Evolutionary conservation across 2,888 invertebrate species (phyloP), one percentile per base, ranked within the genome.

Genomic region (Ametastegia equiseti): DNA sequence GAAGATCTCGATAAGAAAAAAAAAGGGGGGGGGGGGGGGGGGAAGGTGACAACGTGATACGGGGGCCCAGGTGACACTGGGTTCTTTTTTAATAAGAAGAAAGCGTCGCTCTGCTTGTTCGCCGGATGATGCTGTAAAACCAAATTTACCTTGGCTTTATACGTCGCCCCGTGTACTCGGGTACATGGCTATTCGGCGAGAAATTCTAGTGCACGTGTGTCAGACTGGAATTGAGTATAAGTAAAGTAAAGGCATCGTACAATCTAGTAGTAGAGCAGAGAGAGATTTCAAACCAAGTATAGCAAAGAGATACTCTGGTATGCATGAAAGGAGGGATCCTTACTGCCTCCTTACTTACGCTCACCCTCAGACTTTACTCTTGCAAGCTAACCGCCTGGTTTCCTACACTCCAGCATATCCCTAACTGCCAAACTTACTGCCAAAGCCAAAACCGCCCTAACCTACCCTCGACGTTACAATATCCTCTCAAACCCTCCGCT

Each of bases 261-360:
- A 83, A 80, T 82, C 83, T 81, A 47, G 81, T 80, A 83, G 82
- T 82, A 83, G 83, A 84, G 83, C 82, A 81, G 84, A 82, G 85
- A 83, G 84, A 85, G 84, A 86, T 85, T 86, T 86, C 15, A 85
- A 84, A 83, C 60, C 75, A 82, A 81, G 42, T 54, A 82, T 81
- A 73, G 71, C 60, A 73, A 84, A 83, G 80, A 84, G 77, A 84
- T 89, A 90, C 91, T 91, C 87, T 85, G 88, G 90, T 91, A 91
- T 91, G 91, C 91, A 91, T 91, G 91, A 91, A 90, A 90, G 89
- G 90, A 87, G 87, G 87, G 78, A 78, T 78, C 78, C 78, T 78
- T 63, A 63, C 78, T 45, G 78, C 63, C 60, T 78, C 60, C 78
- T 78, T 78, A 78, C 63, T 78, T 63, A 77, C 50, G 42, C 78